A percentile compares a stretch with the other conserved stretches of the same genome.
These are phyloP conservation scores for Glandiceps talaboti DNA, from an alignment of 53 echinoderm and acorn worm species.

Conservation along the genomic window DNA sequence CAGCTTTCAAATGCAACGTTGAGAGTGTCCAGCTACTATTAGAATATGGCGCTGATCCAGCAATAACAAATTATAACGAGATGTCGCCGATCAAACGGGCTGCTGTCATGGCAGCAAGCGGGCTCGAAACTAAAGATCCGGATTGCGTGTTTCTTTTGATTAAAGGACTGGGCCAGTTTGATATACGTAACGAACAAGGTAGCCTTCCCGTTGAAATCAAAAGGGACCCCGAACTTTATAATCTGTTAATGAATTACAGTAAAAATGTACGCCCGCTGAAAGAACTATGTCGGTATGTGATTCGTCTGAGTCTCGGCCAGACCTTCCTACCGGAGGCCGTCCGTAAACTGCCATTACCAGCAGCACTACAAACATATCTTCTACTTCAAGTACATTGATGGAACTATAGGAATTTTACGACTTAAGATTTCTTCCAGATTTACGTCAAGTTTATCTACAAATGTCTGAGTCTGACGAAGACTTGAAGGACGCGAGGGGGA, in stretches of 20 bases:
- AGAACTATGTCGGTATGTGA: slow-evolving; percentile 77
- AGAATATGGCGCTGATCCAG: slow-evolving; percentile 71
- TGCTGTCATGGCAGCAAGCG: slow-evolving; percentile 42
- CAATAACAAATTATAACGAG: slow-evolving; percentile 34
- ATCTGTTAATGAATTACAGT: slow-evolving; percentile 37
- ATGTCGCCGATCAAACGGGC: slow-evolving; percentile 46
- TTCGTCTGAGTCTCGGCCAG: slow-evolving; percentile 37
- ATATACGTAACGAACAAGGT: slow-evolving; percentile 46
- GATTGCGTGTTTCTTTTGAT: slow-evolving; percentile 46
- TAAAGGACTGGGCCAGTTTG: slow-evolving; percentile 50
- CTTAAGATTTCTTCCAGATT: no score
- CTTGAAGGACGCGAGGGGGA: no score
- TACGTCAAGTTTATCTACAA: no score
- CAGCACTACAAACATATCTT: slow-evolving; percentile 45
- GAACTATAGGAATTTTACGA: background rate
- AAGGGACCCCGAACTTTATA: slow-evolving; percentile 48
- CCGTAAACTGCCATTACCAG: slow-evolving; percentile 50
- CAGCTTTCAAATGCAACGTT: slow-evolving; percentile 61
- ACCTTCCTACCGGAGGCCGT: slow-evolving; percentile 32
- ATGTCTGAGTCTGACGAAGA: no score
- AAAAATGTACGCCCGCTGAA: slow-evolving; percentile 40
- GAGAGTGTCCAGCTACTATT: slow-evolving; percentile 60
- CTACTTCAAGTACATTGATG: slow-evolving; percentile 24
- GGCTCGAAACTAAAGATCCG: slow-evolving; percentile 45
- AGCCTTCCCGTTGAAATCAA: slow-evolving; percentile 30